Evolutionary conservation across 2,888 invertebrate species (phyloP).

Genomic region (Mamestra brassicae): DNA sequence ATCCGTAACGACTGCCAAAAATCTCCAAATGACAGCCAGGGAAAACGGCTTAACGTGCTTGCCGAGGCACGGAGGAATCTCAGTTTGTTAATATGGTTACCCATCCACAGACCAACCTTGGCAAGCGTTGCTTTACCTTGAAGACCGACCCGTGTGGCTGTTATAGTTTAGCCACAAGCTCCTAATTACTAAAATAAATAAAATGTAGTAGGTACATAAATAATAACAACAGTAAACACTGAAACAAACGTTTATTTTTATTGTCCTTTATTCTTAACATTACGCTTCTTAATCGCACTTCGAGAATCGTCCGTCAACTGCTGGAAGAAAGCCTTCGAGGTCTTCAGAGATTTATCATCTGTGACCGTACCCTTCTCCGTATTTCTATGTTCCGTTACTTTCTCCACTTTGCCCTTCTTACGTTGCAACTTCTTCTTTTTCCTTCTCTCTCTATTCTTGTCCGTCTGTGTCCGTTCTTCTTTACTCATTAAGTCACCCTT

Average conservation of each 20-base stretch:
- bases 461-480: slow-evolving; percentile 95
- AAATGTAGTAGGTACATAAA: neutral
- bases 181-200: neutral
- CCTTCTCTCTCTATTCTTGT: slow-evolving; percentile 96
- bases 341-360: slow-evolving; percentile 91
- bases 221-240: slow-evolving; percentile 41
- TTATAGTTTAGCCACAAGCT: too few species aligned
- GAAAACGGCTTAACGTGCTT: too few species aligned
- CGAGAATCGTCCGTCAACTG: slow-evolving; percentile 94
- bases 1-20: too few species aligned
- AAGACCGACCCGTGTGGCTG: too few species aligned
- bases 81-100: too few species aligned
- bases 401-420: slow-evolving; percentile 83
- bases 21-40: too few species aligned
- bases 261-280: slow-evolving; percentile 82
- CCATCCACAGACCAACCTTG: too few species aligned
- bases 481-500: slow-evolving; percentile 92
- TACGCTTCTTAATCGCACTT: slow-evolving; percentile 83
- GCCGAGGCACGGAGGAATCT: too few species aligned
- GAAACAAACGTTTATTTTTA: slow-evolving; percentile 64
- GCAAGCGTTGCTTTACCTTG: too few species aligned
- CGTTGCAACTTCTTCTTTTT: slow-evolving; percentile 95
- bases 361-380: slow-evolving; percentile 91
- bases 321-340: slow-evolving; percentile 95
- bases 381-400: slow-evolving; percentile 89